These are phyloP conservation scores for Ophion costatus DNA, from an alignment of 2,888 invertebrate genomes.

Conservation along the genomic window DNA sequence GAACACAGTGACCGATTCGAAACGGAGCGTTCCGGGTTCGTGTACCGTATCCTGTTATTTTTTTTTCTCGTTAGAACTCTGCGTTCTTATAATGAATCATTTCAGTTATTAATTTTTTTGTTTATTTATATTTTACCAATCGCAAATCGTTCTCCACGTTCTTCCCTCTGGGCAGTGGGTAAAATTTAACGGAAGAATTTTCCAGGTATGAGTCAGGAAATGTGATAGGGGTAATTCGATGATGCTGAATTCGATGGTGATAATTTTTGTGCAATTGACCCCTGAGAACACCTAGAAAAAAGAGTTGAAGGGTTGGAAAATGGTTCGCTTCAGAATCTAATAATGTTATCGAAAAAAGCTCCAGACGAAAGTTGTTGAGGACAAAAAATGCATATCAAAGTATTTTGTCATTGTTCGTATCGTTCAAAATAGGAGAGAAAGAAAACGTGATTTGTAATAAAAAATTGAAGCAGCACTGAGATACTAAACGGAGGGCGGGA, in stretches of 20 bases:
- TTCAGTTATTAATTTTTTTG: background rate
- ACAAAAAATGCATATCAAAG: no score
- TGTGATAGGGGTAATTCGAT: background rate
- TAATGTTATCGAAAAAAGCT: no score
- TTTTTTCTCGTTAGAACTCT: background rate
- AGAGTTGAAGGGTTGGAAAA: no score
- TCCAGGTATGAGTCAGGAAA: background rate
- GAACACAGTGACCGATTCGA: background rate
- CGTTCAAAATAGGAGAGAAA: background rate
- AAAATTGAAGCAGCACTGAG: background rate
- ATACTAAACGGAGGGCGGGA: background rate
- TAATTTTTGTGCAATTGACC: no score
- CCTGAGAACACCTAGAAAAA: no score
- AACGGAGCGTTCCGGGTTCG: background rate
- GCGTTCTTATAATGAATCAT: background rate
- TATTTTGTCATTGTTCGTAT: background rate
- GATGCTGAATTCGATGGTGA: background rate
- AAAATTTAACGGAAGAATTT: background rate
- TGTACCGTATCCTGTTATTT: background rate
- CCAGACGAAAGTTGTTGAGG: no score
- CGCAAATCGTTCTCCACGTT: background rate
- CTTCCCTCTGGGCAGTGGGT: background rate
- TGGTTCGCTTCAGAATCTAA: no score
- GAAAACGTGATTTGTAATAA: no score
- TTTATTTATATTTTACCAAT: background rate